Conservation (phyloP, 2,113 vertebrate species). For the Ceratotherium simum region DNA sequence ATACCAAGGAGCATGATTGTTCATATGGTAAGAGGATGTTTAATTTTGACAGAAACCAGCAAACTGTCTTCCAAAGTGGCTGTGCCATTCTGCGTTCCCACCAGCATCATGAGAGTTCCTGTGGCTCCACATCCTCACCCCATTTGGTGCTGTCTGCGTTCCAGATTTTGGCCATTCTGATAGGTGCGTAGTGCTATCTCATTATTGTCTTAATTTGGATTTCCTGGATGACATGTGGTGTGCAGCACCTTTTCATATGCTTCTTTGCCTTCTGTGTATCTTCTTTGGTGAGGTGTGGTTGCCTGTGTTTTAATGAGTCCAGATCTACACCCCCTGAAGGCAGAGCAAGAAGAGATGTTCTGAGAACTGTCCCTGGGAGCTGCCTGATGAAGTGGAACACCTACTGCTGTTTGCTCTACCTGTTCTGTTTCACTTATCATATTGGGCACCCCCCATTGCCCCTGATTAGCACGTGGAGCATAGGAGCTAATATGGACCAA, state of each 20-base stretch:
- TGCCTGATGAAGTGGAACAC: background rate
- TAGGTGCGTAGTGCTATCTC: background rate
- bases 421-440: background rate
- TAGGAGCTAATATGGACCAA: background rate
- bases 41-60: background rate
- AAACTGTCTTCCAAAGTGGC: background rate
- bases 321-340: too few relatives aligned
- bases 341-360: background rate
- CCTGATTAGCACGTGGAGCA: background rate
- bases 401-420: background rate
- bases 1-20: background rate
- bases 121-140: background rate
- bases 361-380: background rate
- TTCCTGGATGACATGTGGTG: too few relatives aligned
- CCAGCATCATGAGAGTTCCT: background rate
- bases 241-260: background rate
- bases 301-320: background rate
- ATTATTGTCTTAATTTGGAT: background rate
- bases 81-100: background rate
- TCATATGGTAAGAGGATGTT: background rate
- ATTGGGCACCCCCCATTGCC: accelerated
- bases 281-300: background rate
- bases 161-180: background rate
- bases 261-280: background rate
- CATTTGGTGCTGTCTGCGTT: background rate